phyloP scores from a whole-genome alignment of 2,113 vertebrate species.

The Charina bottae region DNA sequence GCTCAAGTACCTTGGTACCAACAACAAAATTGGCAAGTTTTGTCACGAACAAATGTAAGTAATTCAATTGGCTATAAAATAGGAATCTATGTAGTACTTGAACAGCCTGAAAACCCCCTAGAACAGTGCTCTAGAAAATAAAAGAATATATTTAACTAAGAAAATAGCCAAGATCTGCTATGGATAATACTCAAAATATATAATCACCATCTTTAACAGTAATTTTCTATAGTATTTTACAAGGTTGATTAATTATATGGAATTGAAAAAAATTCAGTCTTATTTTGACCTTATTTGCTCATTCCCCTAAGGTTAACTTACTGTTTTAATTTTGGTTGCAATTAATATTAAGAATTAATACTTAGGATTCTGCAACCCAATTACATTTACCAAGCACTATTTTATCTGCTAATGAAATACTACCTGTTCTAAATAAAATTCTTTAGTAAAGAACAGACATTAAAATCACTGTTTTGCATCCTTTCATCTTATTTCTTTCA shows the following conservation, averaged over 20 bases:
- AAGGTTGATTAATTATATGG: conserved; percentile 47
- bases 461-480: conserved; percentile 39
- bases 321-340: conserved; percentile 77
- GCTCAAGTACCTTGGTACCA: conserved; percentile 73
- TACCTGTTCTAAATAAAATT: conserved; percentile 58
- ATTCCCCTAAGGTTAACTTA: conserved; percentile 69
- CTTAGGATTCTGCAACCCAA: conserved; percentile 73
- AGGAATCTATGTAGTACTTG: conserved; percentile 69
- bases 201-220: conserved; percentile 33
- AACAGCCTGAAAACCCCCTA: conserved; percentile 64
- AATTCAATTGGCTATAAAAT: conserved; percentile 73
- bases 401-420: conserved; percentile 71
- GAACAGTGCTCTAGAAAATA: conserved; percentile 59
- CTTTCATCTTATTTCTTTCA: conserved; percentile 22
- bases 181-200: conserved; percentile 44
- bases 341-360: conserved; percentile 64
- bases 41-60: conserved; percentile 76
- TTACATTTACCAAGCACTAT: conserved; percentile 80
- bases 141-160: conserved; percentile 52
- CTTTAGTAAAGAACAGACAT: conserved; percentile 10
- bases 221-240: conserved; percentile 51
- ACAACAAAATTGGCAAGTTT: conserved; percentile 73
- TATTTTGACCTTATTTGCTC: conserved; percentile 69
- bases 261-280: conserved; percentile 64
- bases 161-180: conserved; percentile 4